Conservation (phyloP, 2,888 invertebrate genomes). For the Aphidoletes aphidimyza region DNA sequence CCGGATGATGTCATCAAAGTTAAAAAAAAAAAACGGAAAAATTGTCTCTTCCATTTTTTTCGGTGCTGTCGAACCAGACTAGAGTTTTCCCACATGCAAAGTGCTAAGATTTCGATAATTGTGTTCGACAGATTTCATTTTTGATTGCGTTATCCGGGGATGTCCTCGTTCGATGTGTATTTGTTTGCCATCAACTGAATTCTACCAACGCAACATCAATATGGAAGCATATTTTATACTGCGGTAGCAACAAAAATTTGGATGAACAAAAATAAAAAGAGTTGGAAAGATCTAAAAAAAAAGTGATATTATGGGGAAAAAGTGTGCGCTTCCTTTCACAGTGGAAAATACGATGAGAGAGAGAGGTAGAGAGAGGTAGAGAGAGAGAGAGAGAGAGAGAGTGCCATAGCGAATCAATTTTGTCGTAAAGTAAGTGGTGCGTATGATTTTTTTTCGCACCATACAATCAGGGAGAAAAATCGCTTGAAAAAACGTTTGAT, state of each 20-base stretch:
- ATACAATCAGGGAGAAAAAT: no score
- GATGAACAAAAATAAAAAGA: not conserved
- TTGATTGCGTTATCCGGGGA: constrained; percentile 14
- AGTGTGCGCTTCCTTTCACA: not conserved
- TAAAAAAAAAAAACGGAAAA: no score
- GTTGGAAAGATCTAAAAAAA: not conserved
- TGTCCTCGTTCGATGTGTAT: no score
- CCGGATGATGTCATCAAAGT: no score
- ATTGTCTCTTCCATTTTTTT: no score
- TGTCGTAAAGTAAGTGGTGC: constrained; percentile 28
- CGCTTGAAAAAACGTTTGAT: no score
- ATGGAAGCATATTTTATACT: no score
- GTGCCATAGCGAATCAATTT: not conserved
- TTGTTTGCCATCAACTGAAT: no score
- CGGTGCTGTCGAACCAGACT: no score
- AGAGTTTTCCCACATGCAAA: no score
- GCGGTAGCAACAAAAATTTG: no score
- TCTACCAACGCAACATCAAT: not conserved
- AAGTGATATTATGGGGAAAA: not conserved
- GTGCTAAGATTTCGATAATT: not conserved
- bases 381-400: not conserved
- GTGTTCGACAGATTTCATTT: constrained; percentile 25
- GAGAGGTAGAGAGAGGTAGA: not conserved
- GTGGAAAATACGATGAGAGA: not conserved
- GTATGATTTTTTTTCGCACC: constrained; percentile 11